These are phyloP conservation scores for Sebastes trivittatus DNA, from an alignment of 2,797 vertebrate genomes.

Conservation along the genomic window DNA sequence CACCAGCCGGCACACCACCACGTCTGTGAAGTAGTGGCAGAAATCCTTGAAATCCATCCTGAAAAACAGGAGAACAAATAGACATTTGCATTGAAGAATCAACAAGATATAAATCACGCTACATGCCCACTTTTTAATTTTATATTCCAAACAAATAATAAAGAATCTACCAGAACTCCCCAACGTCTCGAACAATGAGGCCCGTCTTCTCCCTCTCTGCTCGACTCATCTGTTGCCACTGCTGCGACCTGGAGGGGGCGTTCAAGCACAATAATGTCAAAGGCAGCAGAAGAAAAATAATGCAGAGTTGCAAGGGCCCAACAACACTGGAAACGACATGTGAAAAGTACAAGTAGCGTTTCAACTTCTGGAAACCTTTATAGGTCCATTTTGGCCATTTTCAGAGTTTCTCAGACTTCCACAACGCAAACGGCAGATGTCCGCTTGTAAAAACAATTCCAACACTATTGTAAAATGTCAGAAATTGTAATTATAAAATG, in stretches of 20 bases:
- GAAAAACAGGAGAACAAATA: not conserved
- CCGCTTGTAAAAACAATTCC: constrained; percentile 41
- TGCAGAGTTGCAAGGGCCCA: not conserved
- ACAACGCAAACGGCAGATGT: constrained; percentile 55
- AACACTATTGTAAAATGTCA: constrained; percentile 52
- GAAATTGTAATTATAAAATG: constrained; percentile 49
- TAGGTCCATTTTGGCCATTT: constrained; percentile 47
- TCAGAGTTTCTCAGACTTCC: constrained; percentile 42
- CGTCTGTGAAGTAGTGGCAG: constrained; percentile 85
- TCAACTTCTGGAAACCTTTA: constrained; percentile 54
- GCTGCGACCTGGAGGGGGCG: constrained; percentile 76
- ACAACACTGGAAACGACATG: constrained; percentile 21
- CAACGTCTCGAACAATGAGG: constrained; percentile 83
- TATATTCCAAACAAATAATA: not conserved
- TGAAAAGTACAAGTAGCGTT: constrained; percentile 37
- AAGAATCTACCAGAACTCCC: constrained; percentile 84
- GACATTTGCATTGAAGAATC: too few relatives aligned
- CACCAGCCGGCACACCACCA: constrained; percentile 84
- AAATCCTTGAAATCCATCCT: constrained; percentile 89
- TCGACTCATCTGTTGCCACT: constrained; percentile 83
- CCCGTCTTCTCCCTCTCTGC: constrained; percentile 83
- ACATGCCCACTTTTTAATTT: not conserved
- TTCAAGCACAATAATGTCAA: constrained; percentile 18
- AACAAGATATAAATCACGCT: not conserved
- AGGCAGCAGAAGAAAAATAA: not conserved